Percentiles rank a stretch among this genome's conserved stretches.
Conservation (phyloP, 2,797 vertebrate genomes). For the Sternotherus odoratus region DNA sequence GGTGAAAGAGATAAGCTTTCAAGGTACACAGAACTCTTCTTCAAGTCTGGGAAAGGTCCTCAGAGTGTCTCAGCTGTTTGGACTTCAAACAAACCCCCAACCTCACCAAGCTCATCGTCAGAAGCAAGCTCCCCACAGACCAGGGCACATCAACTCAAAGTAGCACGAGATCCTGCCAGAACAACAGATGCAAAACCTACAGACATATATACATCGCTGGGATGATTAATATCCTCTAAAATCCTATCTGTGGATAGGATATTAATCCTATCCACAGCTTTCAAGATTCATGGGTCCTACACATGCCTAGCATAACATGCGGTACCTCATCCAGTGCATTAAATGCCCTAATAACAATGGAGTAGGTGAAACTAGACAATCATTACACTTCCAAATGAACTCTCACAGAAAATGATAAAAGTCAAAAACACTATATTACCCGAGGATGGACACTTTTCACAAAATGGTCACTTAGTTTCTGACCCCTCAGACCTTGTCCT, state of each 20-base stretch:
- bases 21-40: too few relatives aligned
- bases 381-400: not conserved
- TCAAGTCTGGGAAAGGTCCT: too few relatives aligned
- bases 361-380: not conserved
- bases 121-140: too few relatives aligned
- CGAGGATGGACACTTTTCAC: not conserved
- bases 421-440: not conserved
- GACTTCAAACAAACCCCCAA: too few relatives aligned
- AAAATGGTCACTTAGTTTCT: not conserved
- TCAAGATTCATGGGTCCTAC: not conserved
- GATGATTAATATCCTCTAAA: not conserved
- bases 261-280: too few relatives aligned
- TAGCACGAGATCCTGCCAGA: not conserved
- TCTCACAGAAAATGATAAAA: not conserved
- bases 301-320: not conserved
- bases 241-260: too few relatives aligned
- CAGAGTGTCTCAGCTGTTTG: too few relatives aligned
- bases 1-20: not conserved
- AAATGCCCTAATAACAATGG: not conserved
- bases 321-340: not conserved
- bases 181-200: not conserved
- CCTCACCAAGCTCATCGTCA: too few relatives aligned
- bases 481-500: not conserved
- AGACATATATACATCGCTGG: not conserved
- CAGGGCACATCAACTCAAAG: not conserved